Conservation (phyloP, 2,888 invertebrate genomes). For the Rhimphoctona megacephalus region DNA sequence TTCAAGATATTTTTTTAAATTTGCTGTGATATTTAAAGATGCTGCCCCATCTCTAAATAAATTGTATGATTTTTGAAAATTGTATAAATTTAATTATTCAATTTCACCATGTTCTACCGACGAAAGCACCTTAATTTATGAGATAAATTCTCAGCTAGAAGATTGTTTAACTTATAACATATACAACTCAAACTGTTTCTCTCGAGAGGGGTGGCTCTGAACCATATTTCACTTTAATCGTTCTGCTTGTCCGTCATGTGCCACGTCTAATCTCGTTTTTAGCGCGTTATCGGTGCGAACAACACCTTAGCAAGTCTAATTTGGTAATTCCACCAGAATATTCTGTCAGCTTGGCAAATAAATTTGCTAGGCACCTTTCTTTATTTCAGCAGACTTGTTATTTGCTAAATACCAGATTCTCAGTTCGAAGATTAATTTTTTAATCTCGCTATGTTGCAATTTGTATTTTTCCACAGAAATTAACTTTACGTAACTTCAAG, state of each 20-base stretch:
- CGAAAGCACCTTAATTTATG: neutral
- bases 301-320: slow-evolving; percentile 16
- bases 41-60: neutral
- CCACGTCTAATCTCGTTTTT: slow-evolving; percentile 4
- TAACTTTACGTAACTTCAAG: neutral
- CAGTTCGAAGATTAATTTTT: neutral
- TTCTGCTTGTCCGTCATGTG: slow-evolving; percentile 13
- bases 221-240: slow-evolving; percentile 13
- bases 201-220: neutral
- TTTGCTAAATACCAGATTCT: neutral
- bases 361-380: neutral
- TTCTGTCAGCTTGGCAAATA: neutral
- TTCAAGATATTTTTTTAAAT: neutral
- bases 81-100: neutral
- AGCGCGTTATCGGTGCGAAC: neutral
- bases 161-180: neutral
- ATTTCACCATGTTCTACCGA: neutral
- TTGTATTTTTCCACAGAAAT: neutral
- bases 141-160: neutral
- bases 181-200: neutral
- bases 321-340: neutral
- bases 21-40: neutral
- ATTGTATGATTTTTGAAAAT: neutral
- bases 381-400: neutral
- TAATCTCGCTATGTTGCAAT: neutral